Evolutionary conservation across 1,140 invertebrate genomes (phyloP), one percentile per base, ranked within the genome.

Genomic region (Calephelis nemesis): DNA sequence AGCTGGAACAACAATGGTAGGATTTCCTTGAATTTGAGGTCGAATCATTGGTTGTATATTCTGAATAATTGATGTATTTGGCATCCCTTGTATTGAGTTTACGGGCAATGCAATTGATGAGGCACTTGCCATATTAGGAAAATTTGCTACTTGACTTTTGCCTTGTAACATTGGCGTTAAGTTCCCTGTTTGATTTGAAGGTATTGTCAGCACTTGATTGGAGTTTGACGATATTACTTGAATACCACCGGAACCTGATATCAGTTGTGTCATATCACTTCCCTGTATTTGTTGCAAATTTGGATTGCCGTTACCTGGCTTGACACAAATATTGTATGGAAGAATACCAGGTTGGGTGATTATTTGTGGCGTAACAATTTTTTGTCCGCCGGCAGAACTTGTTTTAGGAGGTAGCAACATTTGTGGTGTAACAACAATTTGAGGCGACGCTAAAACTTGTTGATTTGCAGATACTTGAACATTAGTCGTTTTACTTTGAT

Each of bases 251-350:
- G 85, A 70, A 39, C 87, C 83, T 6, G 91, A 84, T 9, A 92
- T 71, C 9, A 92, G 72, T 58, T 92, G 92, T 9, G 91, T 76
- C 82, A 92, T 90, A 64, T 90, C 88, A 71, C 85, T 81, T 11
- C 84, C 74, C 75, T 92, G 91, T 19, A 92, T 86, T 71, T 90
- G 86, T 67, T 93, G 92, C 64, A 92, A 77, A 70, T 89, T 92
- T 50, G 81, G 50, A 70, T 77, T 80, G 47, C 85, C 85, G 70
- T 82, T 86, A 63, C 86, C 87, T 67, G 89, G 84, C 76, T 93
- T 93, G 0, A 93, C 88, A 68, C 92, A 93, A 66, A 92, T 92
- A 70, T 92, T 92, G 67, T 93, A 92, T 1, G 90, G 91, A 15
- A 92, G 67, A 52, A 90, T 69, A 42, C 84, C 84, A n/a, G 85